Evolutionary conservation across 2,888 invertebrate genomes (phyloP).

Genomic region (Dysmachus trigonus): DNA sequence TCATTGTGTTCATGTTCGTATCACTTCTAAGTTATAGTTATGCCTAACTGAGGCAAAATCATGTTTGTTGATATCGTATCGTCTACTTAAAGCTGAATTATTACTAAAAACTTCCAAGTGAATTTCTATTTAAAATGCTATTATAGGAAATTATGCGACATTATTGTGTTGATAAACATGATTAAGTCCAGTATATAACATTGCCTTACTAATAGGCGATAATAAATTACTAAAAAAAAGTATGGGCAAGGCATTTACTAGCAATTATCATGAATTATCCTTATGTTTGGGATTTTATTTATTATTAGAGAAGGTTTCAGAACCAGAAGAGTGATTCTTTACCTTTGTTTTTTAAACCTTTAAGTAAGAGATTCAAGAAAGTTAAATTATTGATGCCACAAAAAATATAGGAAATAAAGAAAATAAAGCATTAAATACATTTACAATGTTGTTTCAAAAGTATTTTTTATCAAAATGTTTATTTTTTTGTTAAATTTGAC

Average conservation of each 20-base stretch:
- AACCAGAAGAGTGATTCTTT: background rate
- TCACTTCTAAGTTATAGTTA: background rate
- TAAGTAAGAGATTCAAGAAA: no score
- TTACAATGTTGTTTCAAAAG: no score
- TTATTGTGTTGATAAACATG: background rate
- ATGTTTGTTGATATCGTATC: background rate
- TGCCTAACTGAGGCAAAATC: background rate
- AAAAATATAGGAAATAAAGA: no score
- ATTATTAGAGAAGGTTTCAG: background rate
- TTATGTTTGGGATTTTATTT: background rate
- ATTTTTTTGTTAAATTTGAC: no score
- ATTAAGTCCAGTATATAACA: background rate
- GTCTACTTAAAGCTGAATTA: background rate
- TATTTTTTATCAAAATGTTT: no score
- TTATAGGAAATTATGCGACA: background rate
- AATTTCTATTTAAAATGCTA: background rate
- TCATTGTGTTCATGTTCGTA: background rate
- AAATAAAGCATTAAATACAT: no score
- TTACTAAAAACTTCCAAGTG: background rate
- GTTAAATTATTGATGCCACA: no score
- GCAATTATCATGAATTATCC: background rate
- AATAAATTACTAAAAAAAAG: background rate
- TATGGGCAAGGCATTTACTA: background rate
- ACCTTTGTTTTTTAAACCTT: no score
- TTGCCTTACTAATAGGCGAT: background rate